Evolutionary conservation across 2,113 vertebrate genomes (phyloP), one percentile per base, ranked within the genome.

Genomic region (Xerus inauris): DNA sequence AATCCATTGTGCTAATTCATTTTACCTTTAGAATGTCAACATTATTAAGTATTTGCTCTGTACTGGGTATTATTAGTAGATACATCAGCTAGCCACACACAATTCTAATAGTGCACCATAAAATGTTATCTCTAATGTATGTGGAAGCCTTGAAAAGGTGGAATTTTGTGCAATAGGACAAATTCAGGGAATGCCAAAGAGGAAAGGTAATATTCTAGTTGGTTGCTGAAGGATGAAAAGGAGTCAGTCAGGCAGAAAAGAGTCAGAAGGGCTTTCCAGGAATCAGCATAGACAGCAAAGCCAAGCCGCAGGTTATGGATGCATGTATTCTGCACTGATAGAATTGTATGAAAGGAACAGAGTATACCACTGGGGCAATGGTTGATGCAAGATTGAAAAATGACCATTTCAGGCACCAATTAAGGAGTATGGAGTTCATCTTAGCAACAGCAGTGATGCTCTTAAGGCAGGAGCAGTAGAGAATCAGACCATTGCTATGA

Each of bases 1-100:
- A 97, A 96, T 80, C 47, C 89, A 32, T 94, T 95, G 71, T 72
- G 28, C 91, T 94, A 82, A 84, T 45, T 87, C 89, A 87, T 89
- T 96, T 95, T 93, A 77, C 75, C 75, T 85, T 89, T 75, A 38
- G 57, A 76, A 89, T 89, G 51, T 80, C 64, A 94, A 32, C 75
- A 91, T 93, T 91, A 83, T 94, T 86, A 91, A 71, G 64, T 87
- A 91, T 75, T 96, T 97, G 40, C 75, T 76, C 54, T 89, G 16
- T 85, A 80, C 49, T 71, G 28, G 26, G 51, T 28, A 3, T 75
- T 85, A 49, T 85, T 54, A 86, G 51, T 89, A 35, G 22, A 65
- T 88, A 73, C 5, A 40, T 8, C 86, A 73, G 42, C 22, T 57
- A 87, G 57, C 42, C 73, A 40, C 9, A 47, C 51, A n/a, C 10